Base-by-base conservation (phyloP, 2,888 invertebrate genomes). In the Enchytraeus crypticus region DNA sequence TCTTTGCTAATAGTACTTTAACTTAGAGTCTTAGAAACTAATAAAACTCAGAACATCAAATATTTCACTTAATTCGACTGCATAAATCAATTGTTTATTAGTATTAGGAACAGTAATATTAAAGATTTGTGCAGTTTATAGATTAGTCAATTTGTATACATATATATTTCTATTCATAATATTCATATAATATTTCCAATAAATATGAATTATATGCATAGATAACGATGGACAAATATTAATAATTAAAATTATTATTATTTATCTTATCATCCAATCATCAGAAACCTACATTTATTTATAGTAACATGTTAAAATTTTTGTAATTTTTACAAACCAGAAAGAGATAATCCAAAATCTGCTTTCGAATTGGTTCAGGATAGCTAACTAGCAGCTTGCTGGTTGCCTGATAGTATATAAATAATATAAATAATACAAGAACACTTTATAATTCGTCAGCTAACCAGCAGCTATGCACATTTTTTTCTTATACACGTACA, bases 261-360 rank as follows among this genome's bases (percentile, higher is more conserved):
- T n/a, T n/a, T n/a, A n/a, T n/a, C n/a, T n/a, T n/a, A n/a, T n/a
- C n/a, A n/a, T n/a, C n/a, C n/a, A n/a, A n/a, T n/a, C n/a, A n/a
- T n/a, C n/a, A n/a, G n/a, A n/a, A n/a, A n/a, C n/a, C n/a, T n/a
- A n/a, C n/a, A n/a, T n/a, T n/a, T n/a, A n/a, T n/a, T n/a, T 18
- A 38, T 18, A 38, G 43, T 14, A 14, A 8, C 23, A 18, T 18
- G 8, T 8, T 18, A 21, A 11, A 14, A 53, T 11, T 8, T 21
- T 11, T 14, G 18, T 53, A 5, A 18, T 23, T n/a, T 49, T 27
- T 23, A n/a, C 45, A 33, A 43, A 79, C 79, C 72, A 77, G 77
- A 61, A 80, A 80, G 8, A 80, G 66, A 64, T 72, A 75, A 60
- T 79, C 78, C 33, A 79, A 59, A 30, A 80, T 74, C 66, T 77